Evolutionary conservation across 2,113 vertebrate species (phyloP).

Genomic region (Zapornia atra): DNA sequence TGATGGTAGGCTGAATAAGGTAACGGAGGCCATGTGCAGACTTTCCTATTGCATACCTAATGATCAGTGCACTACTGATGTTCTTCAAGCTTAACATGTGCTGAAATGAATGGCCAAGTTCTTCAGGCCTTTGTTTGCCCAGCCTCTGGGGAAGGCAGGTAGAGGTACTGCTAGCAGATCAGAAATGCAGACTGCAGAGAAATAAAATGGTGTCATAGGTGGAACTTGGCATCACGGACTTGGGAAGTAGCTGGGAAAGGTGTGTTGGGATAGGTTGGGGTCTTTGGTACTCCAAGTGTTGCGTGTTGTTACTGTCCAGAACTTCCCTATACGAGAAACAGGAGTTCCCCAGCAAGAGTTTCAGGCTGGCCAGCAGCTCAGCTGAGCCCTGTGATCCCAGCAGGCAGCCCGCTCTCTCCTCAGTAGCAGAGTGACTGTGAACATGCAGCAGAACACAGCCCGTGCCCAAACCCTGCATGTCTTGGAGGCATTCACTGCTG

Average conservation of each 20-base stretch:
- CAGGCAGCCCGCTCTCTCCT: background rate
- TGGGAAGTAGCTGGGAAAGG: background rate
- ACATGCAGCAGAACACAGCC: background rate
- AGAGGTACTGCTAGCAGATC: background rate
- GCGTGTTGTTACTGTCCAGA: background rate
- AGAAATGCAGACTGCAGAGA: background rate
- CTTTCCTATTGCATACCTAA: background rate
- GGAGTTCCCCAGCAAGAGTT: background rate
- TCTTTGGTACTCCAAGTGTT: background rate
- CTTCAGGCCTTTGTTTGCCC: background rate
- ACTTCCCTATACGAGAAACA: background rate
- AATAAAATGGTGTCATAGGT: background rate
- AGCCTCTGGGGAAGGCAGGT: background rate
- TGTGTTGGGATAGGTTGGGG: background rate
- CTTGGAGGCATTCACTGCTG: background rate
- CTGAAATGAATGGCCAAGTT: background rate
- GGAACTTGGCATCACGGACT: background rate
- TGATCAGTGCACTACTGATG: background rate
- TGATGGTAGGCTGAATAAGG: background rate
- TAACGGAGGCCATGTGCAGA: background rate
- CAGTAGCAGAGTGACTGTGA: background rate
- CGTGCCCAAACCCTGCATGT: fast-evolving
- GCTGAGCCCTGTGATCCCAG: background rate
- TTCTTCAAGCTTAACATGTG: background rate
- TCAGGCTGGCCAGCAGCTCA: background rate